Conservation (phyloP, 30 jellyfish, hydroid and myxozoan species). For the Aurelia aurita complex sp. Pacific region DNA sequence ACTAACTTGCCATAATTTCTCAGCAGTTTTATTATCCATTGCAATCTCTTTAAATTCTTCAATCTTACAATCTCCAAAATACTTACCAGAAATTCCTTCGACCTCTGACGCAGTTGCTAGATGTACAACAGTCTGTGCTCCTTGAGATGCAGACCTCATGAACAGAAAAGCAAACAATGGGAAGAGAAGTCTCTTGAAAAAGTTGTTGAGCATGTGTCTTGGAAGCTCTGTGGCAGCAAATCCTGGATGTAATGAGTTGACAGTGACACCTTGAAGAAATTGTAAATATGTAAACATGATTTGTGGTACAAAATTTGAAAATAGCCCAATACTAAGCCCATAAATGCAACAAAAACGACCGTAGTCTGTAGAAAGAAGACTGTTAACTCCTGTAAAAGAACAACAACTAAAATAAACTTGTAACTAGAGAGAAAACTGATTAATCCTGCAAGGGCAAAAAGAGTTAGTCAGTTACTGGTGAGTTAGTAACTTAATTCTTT, state of each 20-base stretch:
- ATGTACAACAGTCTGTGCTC: slow-evolving; percentile 87
- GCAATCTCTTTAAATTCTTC: slow-evolving; percentile 70
- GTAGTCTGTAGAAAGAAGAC: no score
- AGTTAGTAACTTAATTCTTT: no score
- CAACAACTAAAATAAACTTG: no score
- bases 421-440: no score
- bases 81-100: slow-evolving; percentile 70
- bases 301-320: no score
- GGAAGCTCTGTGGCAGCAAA: slow-evolving; percentile 84
- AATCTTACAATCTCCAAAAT: slow-evolving; percentile 79
- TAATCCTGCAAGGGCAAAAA: no score
- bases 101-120: slow-evolving; percentile 71
- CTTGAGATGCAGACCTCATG: slow-evolving; percentile 73
- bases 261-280: slow-evolving; percentile 67
- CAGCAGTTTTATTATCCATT: slow-evolving; percentile 52
- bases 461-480: no score
- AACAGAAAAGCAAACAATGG: slow-evolving; percentile 70
- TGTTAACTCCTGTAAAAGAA: no score
- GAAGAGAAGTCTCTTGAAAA: slow-evolving; percentile 39
- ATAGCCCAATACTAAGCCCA: no score
- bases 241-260: slow-evolving; percentile 91
- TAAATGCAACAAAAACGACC: no score
- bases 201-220: slow-evolving; percentile 43
- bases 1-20: slow-evolving; percentile 76
- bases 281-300: background rate